Evolutionary conservation across 2,113 vertebrate genomes (phyloP), one percentile per base, ranked within the genome.

Genomic region (Pangasianodon gigas): DNA sequence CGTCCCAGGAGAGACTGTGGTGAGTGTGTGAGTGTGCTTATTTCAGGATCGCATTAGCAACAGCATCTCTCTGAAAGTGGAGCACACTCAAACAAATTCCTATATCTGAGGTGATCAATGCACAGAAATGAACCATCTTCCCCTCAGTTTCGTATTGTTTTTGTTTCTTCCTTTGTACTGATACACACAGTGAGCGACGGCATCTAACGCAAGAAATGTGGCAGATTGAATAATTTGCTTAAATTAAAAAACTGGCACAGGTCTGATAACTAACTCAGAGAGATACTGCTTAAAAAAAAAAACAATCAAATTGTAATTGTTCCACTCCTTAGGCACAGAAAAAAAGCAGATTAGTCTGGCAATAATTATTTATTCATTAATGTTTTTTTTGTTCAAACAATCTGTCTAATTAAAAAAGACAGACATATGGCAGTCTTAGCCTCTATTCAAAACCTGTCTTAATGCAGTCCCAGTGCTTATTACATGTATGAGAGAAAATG

Each of bases 341-440:
- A 77, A 19, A 71, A 37, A 69, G 4, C 9, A 26, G 41, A 26
- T 77, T 77, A 26, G 41, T 77, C 21, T 77, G 74, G 41, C 18
- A 91, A 93, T 94, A 90, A 94, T 94, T 96, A 95, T 94, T 94
- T 93, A 94, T 95, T 93, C 92, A 95, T 95, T 95, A 92, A 94
- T 93, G 95, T 95, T 89, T 93, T 93, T 94, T 93, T 93, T 94
- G 92, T 93, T 95, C 94, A 95, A 96, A 95, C 92, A 93, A 95
- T 92, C 92, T 94, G 93, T 92, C 94, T 95, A 94, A 96, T 96
- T 95, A 94, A 90, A 95, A 95, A 92, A 81, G 24, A 89, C 1
- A 44, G 41, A 65, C 75, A 93, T 94, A 88, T 92, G 91, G 92
- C 91, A 90, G 82, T 92, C 86, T 56, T 89, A 91, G 86, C 71